phyloP scores from a whole-genome alignment of 1,140 invertebrate species.

The honey bee (Apis mellifera) region DNA sequence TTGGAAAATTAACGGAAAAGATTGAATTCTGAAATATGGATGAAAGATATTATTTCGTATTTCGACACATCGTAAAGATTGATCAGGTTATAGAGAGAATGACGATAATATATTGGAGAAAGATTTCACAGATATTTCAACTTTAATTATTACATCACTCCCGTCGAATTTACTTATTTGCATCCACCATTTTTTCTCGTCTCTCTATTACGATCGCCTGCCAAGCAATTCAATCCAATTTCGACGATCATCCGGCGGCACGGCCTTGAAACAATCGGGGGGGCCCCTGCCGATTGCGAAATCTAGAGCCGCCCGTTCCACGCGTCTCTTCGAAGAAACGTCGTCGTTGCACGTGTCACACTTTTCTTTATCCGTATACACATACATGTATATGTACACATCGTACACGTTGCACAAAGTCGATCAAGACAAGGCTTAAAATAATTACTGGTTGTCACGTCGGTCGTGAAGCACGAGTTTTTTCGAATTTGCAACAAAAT shows the following conservation, averaged over 20 bases:
- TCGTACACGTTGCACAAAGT: too few species aligned
- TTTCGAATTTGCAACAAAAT: not conserved
- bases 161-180: not conserved
- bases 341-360: constrained; percentile 21
- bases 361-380: constrained; percentile 22
- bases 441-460: constrained; percentile 24
- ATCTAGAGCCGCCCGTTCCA: constrained; percentile 21
- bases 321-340: not conserved
- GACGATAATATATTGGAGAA: too few species aligned
- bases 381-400: too few species aligned
- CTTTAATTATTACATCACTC: too few species aligned
- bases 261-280: constrained; percentile 29
- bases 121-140: too few species aligned
- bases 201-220: too few species aligned
- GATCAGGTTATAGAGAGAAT: too few species aligned
- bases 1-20: too few species aligned
- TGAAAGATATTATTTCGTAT: too few species aligned
- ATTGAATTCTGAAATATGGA: too few species aligned
- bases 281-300: constrained; percentile 33
- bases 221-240: not conserved
- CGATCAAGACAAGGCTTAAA: not conserved
- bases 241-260: not conserved
- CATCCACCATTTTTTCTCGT: not conserved
- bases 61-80: too few species aligned
- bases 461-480: not conserved